Evolutionary conservation across 2,113 vertebrate genomes (phyloP).

Genomic region (Lepisosteus oculatus): DNA sequence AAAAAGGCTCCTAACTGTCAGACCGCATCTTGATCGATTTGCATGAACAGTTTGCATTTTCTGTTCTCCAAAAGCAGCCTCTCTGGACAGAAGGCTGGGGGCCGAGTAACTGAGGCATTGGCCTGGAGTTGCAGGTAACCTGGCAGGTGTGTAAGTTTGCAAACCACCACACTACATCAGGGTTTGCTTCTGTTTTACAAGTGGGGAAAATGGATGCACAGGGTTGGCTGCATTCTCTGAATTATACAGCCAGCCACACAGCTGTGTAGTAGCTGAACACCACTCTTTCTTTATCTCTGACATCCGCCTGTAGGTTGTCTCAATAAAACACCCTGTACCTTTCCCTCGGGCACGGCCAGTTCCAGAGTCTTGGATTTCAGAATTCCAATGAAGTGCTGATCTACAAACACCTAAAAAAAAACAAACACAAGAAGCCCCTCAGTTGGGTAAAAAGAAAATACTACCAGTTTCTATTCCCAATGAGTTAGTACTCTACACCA

Average conservation of each 20-base stretch:
- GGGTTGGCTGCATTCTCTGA: background rate
- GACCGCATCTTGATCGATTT: background rate
- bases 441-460: no score
- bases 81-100: no score
- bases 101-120: no score
- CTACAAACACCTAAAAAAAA: constrained; percentile 82
- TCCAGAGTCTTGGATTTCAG: constrained; percentile 71
- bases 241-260: background rate
- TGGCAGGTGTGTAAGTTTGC: no score
- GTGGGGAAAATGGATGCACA: background rate
- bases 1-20: constrained; percentile 3
- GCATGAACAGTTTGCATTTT: background rate
- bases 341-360: constrained; percentile 73
- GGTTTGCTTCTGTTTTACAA: background rate
- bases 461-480: no score
- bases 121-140: no score
- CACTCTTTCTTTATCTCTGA: constrained; percentile 6
- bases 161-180: background rate
- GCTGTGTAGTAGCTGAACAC: background rate
- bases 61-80: no score
- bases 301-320: background rate
- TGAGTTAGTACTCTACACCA: no score
- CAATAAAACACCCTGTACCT: constrained; percentile 60
- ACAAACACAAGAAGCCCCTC: background rate
- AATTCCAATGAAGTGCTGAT: constrained; percentile 78